Percentiles rank a stretch among this genome's conserved stretches.
Evolutionary conservation across 1,140 invertebrate genomes (phyloP).

Genomic region (Ceratina calcarata): DNA sequence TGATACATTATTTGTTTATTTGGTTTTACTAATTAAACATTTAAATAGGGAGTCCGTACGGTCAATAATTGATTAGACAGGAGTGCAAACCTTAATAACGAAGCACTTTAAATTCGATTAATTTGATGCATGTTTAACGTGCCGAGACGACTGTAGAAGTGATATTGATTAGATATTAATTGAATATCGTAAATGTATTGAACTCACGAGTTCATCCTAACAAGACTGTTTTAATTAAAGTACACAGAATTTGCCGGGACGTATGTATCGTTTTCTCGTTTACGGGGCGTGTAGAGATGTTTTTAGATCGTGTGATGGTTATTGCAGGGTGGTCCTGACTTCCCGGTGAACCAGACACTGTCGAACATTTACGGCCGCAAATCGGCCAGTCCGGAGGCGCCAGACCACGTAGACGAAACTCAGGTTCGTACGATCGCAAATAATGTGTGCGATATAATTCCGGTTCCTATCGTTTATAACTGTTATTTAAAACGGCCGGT

Average conservation of each 20-base stretch:
- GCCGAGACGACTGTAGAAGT: too few species aligned
- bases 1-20: too few species aligned
- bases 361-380: constrained; percentile 77
- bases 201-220: not conserved
- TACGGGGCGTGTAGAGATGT: constrained; percentile 19
- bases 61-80: not conserved
- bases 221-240: not conserved
- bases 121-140: constrained; percentile 4
- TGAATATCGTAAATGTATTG: not conserved
- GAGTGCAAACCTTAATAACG: not conserved
- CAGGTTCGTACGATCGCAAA: constrained; percentile 72
- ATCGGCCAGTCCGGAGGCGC: constrained; percentile 75
- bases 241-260: not conserved
- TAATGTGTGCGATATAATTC: constrained; percentile 30
- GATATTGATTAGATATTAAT: constrained; percentile 1
- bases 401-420: constrained; percentile 69
- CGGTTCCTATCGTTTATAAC: not conserved
- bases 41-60: not conserved
- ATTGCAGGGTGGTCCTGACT: constrained; percentile 75
- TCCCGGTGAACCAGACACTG: constrained; percentile 75
- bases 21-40: too few species aligned
- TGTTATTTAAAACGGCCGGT: too few species aligned
- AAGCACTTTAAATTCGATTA: not conserved
- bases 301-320: constrained; percentile 54
- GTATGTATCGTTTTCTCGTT: constrained; percentile 31